Evolutionary conservation across 2,888 invertebrate species (phyloP), one percentile per base, ranked within the genome.

Genomic region (Toxonevra muliebris): DNA sequence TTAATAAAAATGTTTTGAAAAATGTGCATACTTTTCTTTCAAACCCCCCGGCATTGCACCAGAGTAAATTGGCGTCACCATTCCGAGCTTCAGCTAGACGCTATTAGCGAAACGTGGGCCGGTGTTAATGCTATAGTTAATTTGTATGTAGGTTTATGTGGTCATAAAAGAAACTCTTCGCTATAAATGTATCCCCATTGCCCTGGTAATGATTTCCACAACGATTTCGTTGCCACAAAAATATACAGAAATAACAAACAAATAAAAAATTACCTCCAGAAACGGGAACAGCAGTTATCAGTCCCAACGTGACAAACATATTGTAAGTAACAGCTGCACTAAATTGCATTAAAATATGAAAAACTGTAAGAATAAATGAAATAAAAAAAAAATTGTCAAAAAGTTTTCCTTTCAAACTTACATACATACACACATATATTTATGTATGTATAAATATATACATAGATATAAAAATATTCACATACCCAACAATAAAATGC

Each of bases 301-400:
- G 90, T 75, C 97, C 96, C 77, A 97, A 88, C 15, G 96, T 97
- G 71, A 97, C 95, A 87, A 97, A 97, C 80, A 97, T 89, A 83
- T 96, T 96, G 86, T 96, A 96, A 9, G 97, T 96, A 75, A 96
- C 89, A 71, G 95, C 92, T 76, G 96, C 92, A 76, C 97, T 96
- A 85, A 97, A 97, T 87, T 97, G 97, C 78, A 94, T 95, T 80
- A 96, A 87, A 84, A 97, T 89, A 86, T 97, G 96, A 82, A 96
- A 95, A 82, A 93, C 96, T 95, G 89, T 66, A 89, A 88, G 69
- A 70, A 74, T 30, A 65, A 62, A 17, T 41, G 58, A 11, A 48
- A 15, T 41, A 52, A 19, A n/a, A 30, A 7, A 30, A 30, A 30
- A 30, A 30, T n/a, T 30, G 7, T 30, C 30, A 30, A 30, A 4